These are phyloP conservation scores for Neoascia interrupta DNA, from an alignment of 2,888 invertebrate species.

Conservation along the genomic window DNA sequence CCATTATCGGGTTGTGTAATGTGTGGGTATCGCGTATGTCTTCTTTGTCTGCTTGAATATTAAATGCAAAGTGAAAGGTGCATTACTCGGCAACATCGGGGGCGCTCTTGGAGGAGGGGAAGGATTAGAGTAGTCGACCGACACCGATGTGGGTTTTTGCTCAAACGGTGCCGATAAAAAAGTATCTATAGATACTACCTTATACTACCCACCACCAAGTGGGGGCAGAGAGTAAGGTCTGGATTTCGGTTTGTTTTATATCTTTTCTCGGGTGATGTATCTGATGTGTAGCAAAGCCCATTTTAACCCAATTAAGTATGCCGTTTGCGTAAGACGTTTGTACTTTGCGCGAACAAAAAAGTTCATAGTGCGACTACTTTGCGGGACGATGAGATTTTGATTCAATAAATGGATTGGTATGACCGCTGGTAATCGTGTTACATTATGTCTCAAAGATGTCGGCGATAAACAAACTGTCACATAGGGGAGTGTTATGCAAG, in stretches of 20 bases:
- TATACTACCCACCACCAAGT: no score
- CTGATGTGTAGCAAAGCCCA: slow-evolving; percentile 11
- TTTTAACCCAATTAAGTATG: slow-evolving; percentile 40
- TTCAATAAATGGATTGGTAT: slow-evolving; percentile 6
- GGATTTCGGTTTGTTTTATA: background rate
- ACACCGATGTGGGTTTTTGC: slow-evolving; percentile 19
- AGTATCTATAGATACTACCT: background rate
- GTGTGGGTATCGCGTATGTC: background rate
- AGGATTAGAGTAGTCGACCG: slow-evolving; percentile 20
- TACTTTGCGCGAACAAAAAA: slow-evolving; percentile 19
- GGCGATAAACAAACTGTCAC: no score
- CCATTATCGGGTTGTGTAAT: slow-evolving; percentile 12
- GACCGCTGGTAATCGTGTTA: slow-evolving; percentile 17
- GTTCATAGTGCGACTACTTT: background rate
- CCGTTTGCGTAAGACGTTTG: slow-evolving; percentile 38
- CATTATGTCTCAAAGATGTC: no score
- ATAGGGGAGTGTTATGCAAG: slow-evolving; percentile 26
- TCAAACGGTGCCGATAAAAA: slow-evolving; percentile 28
- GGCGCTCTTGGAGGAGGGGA: background rate
- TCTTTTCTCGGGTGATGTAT: slow-evolving; percentile 3
- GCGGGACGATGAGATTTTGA: slow-evolving; percentile 31
- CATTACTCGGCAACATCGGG: slow-evolving; percentile 19
- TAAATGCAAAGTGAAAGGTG: slow-evolving; percentile 64
- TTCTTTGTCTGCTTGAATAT: slow-evolving; percentile 34
- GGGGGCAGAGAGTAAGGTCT: slow-evolving; percentile 3